Conservation (phyloP, 2,113 vertebrate species). For the Anseranas semipalmata region DNA sequence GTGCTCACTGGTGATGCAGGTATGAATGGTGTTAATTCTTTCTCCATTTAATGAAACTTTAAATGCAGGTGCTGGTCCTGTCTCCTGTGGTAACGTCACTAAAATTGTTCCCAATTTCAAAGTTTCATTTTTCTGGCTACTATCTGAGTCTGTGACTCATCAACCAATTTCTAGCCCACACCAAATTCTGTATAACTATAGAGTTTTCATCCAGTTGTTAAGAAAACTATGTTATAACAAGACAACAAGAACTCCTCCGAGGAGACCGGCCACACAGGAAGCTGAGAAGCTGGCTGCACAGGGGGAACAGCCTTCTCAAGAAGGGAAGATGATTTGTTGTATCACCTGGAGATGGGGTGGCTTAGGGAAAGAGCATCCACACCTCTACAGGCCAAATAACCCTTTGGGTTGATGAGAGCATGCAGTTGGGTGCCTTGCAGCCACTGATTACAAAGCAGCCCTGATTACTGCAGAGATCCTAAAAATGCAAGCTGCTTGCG, state of each 20-base stretch:
- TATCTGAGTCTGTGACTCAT: slow-evolving; percentile 36
- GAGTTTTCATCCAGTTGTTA: slow-evolving; percentile 25
- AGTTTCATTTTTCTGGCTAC: slow-evolving; percentile 49
- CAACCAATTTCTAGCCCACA: slow-evolving; percentile 48
- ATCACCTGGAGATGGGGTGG: neutral
- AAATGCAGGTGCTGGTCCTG: slow-evolving; percentile 2
- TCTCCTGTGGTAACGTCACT: slow-evolving; percentile 10
- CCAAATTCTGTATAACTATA: neutral
- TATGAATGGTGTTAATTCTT: neutral
- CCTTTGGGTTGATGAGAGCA: neutral
- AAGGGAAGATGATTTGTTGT: neutral
- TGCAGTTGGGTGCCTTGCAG: neutral
- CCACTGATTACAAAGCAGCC: neutral
- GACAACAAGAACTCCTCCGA: neutral
- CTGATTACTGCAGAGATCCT: neutral
- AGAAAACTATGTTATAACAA: neutral
- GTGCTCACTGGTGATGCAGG: neutral
- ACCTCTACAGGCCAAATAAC: neutral
- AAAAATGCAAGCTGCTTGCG: neutral
- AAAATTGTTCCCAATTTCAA: slow-evolving; percentile 34
- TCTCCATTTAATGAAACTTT: slow-evolving; percentile 45
- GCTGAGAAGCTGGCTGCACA: neutral
- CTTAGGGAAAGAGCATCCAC: neutral
- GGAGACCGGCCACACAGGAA: neutral
- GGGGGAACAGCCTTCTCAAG: neutral